Percentiles rank a stretch among this genome's conserved stretches.
phyloP scores from a whole-genome alignment of 2,797 vertebrate species.

The Amazona ochrocephala region DNA sequence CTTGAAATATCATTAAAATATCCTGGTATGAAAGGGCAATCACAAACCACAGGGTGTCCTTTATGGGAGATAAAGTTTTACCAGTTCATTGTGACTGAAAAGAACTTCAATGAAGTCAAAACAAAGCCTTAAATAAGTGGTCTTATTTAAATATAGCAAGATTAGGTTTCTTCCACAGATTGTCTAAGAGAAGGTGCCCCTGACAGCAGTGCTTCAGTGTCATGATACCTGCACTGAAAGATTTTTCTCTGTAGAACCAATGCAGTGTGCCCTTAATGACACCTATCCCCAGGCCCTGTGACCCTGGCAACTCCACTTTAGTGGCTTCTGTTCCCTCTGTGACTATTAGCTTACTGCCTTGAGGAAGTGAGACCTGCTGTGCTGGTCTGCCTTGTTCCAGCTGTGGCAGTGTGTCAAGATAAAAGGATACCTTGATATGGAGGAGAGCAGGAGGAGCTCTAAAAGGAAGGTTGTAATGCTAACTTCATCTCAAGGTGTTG shows the following conservation, averaged over 20 bases:
- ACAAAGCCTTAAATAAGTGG: neutral
- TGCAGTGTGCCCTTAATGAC: neutral
- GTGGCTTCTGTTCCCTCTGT: neutral
- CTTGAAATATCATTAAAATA: neutral
- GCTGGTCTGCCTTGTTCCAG: neutral
- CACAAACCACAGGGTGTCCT: neutral
- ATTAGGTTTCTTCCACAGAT: neutral
- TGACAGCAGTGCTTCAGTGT: neutral
- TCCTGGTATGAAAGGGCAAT: neutral
- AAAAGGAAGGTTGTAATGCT: neutral
- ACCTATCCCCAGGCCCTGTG: neutral
- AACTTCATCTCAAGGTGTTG: neutral
- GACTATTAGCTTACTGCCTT: neutral
- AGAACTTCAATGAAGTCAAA: neutral
- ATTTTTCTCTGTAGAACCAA: neutral
- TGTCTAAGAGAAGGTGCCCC: neutral
- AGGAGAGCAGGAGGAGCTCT: neutral
- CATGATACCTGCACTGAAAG: neutral
- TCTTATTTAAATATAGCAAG: neutral
- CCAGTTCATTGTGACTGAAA: neutral
- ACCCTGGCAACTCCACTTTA: neutral
- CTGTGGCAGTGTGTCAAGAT: fast-evolving
- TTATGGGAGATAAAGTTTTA: neutral
- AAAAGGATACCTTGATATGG: neutral
- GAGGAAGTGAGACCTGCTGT: neutral